Evolutionary conservation across 2,888 invertebrate genomes (phyloP).

Genomic region (Callyntrura guangdongensis): DNA sequence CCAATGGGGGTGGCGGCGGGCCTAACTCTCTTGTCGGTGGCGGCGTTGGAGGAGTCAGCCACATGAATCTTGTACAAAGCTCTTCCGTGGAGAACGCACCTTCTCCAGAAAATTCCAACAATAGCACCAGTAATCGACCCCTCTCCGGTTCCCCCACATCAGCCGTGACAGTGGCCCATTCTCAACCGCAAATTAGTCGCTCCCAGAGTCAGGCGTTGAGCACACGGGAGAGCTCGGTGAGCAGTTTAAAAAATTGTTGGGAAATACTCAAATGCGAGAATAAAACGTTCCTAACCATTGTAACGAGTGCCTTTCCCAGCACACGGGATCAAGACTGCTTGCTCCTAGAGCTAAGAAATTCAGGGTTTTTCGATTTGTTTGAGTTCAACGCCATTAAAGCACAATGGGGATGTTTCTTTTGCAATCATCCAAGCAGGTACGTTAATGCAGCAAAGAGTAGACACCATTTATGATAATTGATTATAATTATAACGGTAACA

Average conservation of each 20-base stretch:
- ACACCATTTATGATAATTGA: too few relatives aligned
- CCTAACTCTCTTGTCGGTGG: background rate
- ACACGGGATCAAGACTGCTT: constrained; percentile 95
- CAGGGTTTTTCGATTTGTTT: constrained; percentile 97
- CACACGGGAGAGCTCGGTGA: constrained; percentile 93
- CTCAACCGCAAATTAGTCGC: constrained; percentile 90
- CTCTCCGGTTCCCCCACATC: constrained; percentile 14
- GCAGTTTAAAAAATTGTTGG: constrained; percentile 96
- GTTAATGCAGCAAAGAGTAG: too few relatives aligned
- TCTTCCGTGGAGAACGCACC: constrained; percentile 15
- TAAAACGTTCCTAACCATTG: constrained; percentile 94
- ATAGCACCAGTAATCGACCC: background rate
- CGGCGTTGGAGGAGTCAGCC: constrained; percentile 18
- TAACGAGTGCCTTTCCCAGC: constrained; percentile 97
- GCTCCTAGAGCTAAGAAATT: constrained; percentile 93
- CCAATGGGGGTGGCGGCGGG: background rate
- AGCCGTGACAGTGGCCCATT: constrained; percentile 32
- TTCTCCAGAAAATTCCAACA: constrained; percentile 38
- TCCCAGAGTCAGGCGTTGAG: constrained; percentile 91
- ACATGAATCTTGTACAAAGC: constrained; percentile 42
- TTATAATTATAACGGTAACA: too few relatives aligned
- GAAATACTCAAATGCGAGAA: constrained; percentile 97
- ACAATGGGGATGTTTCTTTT: constrained; percentile 96
- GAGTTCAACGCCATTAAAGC: constrained; percentile 90
- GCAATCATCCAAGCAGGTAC: constrained; percentile 91